Evolutionary conservation across 1,140 invertebrate genomes (phyloP).

Genomic region (Aricia agestis): DNA sequence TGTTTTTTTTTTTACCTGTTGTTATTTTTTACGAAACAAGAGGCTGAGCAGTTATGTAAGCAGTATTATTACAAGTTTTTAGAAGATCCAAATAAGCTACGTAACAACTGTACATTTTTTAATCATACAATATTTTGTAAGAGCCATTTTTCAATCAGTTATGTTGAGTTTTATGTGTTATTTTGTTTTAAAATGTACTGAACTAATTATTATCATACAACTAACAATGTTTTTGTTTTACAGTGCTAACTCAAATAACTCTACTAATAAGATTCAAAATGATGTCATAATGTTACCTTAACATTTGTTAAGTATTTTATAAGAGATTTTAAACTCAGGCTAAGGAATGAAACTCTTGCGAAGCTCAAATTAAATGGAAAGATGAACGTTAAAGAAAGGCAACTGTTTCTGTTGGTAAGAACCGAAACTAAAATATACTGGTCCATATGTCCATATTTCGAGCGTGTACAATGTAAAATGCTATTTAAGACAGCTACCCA

Average conservation of each 20-base stretch:
- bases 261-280: not conserved
- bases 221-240: not conserved
- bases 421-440: constrained; percentile 43
- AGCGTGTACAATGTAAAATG: not conserved
- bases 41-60: not conserved
- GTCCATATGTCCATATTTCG: constrained; percentile 36
- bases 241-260: constrained; percentile 3
- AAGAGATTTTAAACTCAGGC: constrained; percentile 47
- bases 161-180: not conserved
- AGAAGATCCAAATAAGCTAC: not conserved
- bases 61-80: constrained; percentile 1
- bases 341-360: constrained; percentile 33
- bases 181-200: not conserved
- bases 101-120: no score
- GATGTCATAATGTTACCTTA: constrained; percentile 4
- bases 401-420: constrained; percentile 29
- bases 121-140: no score
- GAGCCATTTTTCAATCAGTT: not conserved
- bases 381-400: constrained; percentile 27
- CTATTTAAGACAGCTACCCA: not conserved
- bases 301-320: constrained; percentile 17
- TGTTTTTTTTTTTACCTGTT: not conserved
- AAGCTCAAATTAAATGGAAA: constrained; percentile 32
- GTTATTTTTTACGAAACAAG: not conserved
- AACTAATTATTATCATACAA: not conserved